phyloP scores from a whole-genome alignment of 2,888 invertebrate species.

The Caenorhabditis imperialis region DNA sequence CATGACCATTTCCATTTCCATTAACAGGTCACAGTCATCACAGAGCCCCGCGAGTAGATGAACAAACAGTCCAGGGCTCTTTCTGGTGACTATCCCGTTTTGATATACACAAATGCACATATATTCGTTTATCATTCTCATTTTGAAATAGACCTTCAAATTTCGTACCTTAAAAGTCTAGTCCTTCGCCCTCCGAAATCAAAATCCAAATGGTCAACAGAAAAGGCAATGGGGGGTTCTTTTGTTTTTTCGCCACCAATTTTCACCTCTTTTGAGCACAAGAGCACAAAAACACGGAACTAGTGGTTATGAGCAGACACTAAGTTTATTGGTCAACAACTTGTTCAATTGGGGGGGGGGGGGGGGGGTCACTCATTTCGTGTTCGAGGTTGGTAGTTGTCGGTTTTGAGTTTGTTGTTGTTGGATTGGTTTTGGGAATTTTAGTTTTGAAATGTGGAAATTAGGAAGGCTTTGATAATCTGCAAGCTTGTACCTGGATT shows the following conservation, averaged over 20 bases:
- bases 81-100: constrained; percentile 30
- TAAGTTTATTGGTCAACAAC: constrained; percentile 45
- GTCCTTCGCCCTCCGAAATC: background rate
- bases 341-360: constrained; percentile 7
- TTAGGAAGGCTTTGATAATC: too few relatives aligned
- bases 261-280: constrained; percentile 41
- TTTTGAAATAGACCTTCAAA: background rate
- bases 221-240: too few relatives aligned
- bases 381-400: constrained; percentile 2
- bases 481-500: too few relatives aligned
- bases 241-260: constrained; percentile 33
- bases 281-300: constrained; percentile 34
- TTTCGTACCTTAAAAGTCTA: background rate
- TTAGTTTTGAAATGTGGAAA: too few relatives aligned
- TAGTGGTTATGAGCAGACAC: constrained; percentile 3
- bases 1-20: too few relatives aligned
- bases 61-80: constrained; percentile 32
- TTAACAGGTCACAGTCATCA: constrained; percentile 7
- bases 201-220: constrained; percentile 27
- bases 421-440: too few relatives aligned
- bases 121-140: constrained; percentile 18
- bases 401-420: background rate
- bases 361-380: background rate
- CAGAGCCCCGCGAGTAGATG: constrained; percentile 12
- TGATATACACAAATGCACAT: constrained; percentile 46